Evolutionary conservation across 2,113 vertebrate genomes (phyloP).

Genomic region (Chunga burmeisteri): DNA sequence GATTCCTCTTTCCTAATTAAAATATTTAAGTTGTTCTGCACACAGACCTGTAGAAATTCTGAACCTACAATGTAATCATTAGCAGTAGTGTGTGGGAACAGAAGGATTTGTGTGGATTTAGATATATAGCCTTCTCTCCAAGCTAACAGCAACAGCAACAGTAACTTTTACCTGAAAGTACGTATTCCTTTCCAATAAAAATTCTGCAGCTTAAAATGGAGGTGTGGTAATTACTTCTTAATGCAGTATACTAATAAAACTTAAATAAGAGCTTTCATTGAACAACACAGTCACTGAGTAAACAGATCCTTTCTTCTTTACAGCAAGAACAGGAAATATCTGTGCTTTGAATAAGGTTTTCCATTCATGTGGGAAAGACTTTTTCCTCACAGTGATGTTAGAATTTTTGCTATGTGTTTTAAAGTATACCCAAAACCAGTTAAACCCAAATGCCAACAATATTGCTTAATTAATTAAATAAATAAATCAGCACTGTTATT

Average conservation of each 20-base stretch:
- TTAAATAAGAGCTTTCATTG: background rate
- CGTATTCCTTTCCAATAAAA: background rate
- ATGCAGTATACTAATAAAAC: background rate
- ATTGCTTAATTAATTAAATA: background rate
- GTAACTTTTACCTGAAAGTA: background rate
- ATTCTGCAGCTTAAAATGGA: background rate
- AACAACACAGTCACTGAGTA: background rate
- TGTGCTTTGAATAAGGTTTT: constrained; percentile 43
- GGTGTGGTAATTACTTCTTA: background rate
- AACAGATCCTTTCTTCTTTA: background rate
- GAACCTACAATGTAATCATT: background rate
- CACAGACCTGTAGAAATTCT: background rate
- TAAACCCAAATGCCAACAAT: background rate
- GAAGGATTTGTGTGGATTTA: background rate
- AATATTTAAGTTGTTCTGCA: background rate
- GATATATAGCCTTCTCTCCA: background rate
- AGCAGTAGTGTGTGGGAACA: background rate
- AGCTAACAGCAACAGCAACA: background rate
- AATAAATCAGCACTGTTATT: background rate
- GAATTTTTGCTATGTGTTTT: background rate
- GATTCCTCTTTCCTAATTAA: background rate
- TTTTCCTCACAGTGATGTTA: background rate
- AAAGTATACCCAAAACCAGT: background rate
- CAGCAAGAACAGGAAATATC: constrained; percentile 25
- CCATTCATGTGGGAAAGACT: background rate